phyloP scores from a whole-genome alignment of 2,113 vertebrate genomes.

The Pelodiscus sinensis region DNA sequence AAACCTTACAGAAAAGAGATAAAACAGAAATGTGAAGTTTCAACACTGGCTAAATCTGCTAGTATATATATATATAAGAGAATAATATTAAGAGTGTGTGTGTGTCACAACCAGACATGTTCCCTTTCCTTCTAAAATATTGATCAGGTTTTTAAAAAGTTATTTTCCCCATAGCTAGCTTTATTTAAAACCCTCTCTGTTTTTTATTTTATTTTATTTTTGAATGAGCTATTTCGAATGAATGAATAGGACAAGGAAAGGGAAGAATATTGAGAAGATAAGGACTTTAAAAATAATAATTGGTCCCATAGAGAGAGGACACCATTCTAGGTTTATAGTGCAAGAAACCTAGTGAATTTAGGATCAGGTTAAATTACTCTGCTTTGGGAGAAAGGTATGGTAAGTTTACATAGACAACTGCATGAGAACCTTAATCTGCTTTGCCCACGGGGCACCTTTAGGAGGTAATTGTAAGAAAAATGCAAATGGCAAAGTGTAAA shows the following conservation, averaged over 20 bases:
- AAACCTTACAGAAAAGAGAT: too few relatives aligned
- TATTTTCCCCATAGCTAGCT: background rate
- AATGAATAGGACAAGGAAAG: conserved; percentile 25
- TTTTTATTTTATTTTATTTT: too few relatives aligned
- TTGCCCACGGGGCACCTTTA: background rate
- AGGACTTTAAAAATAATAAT: conserved; percentile 37
- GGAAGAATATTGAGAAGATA: background rate
- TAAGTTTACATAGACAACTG: background rate
- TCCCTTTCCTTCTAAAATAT: background rate
- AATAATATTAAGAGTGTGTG: too few relatives aligned
- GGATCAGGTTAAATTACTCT: background rate
- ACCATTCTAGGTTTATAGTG: background rate
- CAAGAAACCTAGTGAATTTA: background rate
- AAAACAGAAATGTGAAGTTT: too few relatives aligned
- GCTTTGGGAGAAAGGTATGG: too few relatives aligned
- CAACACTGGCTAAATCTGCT: too few relatives aligned
- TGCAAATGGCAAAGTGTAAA: background rate
- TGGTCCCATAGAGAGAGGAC: conserved; percentile 16
- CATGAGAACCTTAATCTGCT: background rate
- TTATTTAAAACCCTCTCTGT: background rate
- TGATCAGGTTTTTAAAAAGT: background rate
- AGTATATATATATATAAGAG: too few relatives aligned
- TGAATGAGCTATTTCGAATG: conserved; percentile 25
- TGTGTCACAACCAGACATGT: too few relatives aligned
- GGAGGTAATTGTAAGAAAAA: background rate